Percentiles rank a stretch among this genome's conserved stretches.
phyloP scores from a whole-genome alignment of 2,113 vertebrate genomes.

The Danionella cerebrum region DNA sequence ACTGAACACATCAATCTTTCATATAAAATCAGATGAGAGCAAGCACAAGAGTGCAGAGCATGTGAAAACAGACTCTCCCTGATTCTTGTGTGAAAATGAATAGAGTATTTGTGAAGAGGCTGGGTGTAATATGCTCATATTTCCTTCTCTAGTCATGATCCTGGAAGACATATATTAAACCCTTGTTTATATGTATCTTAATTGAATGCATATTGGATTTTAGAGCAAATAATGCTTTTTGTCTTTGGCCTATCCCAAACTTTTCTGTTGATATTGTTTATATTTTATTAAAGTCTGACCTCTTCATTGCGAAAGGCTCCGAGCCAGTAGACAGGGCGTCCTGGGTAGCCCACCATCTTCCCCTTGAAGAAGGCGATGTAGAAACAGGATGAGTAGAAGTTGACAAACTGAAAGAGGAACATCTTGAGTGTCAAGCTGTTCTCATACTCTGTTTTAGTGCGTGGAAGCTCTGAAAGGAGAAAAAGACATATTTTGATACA shows the following conservation, averaged over 20 bases:
- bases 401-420: conserved; percentile 99
- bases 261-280: background rate
- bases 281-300: conserved; percentile 44
- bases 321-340: conserved; percentile 83
- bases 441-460: conserved; percentile 94
- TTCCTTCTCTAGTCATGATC: too few relatives aligned
- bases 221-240: too few relatives aligned
- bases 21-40: background rate
- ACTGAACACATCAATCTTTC: conserved; percentile 57
- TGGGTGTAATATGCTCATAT: too few relatives aligned
- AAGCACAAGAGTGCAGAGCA: background rate
- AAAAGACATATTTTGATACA: background rate
- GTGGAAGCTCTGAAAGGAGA: conserved; percentile 80
- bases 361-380: conserved; percentile 99
- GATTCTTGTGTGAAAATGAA: too few relatives aligned
- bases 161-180: too few relatives aligned
- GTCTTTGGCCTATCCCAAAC: too few relatives aligned
- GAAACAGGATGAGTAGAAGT: conserved; percentile 97
- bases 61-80: too few relatives aligned
- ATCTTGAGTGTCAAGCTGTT: conserved; percentile 97
- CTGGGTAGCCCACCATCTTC: conserved; percentile 88
- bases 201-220: too few relatives aligned
- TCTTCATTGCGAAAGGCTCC: conserved; percentile 85
- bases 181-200: too few relatives aligned
- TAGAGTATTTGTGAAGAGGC: too few relatives aligned